A percentile compares a stretch with the other conserved stretches of the same genome.
phyloP scores from a whole-genome alignment of 2,888 invertebrate species.

The Hartigia nigra region DNA sequence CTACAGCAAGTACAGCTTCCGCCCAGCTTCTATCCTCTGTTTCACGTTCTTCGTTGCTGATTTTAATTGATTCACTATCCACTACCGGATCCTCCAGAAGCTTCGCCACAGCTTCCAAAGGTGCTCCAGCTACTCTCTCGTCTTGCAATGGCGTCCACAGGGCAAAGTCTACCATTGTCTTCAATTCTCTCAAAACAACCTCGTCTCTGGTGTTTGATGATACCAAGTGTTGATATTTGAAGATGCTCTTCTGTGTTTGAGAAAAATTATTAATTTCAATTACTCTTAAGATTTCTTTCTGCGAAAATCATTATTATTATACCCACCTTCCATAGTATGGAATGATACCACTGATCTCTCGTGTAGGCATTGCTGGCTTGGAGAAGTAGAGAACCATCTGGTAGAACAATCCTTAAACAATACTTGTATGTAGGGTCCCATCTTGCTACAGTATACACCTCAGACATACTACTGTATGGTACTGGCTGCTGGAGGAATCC shows the following conservation, averaged over 20 bases:
- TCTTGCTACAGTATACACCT: constrained; percentile 79
- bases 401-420: constrained; percentile 81
- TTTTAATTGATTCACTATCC: background rate
- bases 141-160: constrained; percentile 82
- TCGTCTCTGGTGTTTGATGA: constrained; percentile 76
- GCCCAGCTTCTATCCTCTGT: constrained; percentile 68
- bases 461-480: constrained; percentile 79
- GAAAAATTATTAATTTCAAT: constrained; percentile 7
- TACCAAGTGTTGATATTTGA: constrained; percentile 78
- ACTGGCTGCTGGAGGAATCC: constrained; percentile 76
- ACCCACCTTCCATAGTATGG: constrained; percentile 82
- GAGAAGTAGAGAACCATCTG: constrained; percentile 78
- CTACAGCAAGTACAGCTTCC: constrained; percentile 69
- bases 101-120: constrained; percentile 78
- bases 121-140: constrained; percentile 78
- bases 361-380: constrained; percentile 83
- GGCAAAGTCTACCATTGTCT: constrained; percentile 82
- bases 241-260: constrained; percentile 76
- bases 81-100: constrained; percentile 70
- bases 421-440: constrained; percentile 86
- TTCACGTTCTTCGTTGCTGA: constrained; percentile 35
- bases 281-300: background rate
- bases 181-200: constrained; percentile 80
- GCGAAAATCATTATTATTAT: background rate
- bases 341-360: constrained; percentile 86